Evolutionary conservation across 2,113 vertebrate species (phyloP).

Genomic region (Gorsachius goisagi): DNA sequence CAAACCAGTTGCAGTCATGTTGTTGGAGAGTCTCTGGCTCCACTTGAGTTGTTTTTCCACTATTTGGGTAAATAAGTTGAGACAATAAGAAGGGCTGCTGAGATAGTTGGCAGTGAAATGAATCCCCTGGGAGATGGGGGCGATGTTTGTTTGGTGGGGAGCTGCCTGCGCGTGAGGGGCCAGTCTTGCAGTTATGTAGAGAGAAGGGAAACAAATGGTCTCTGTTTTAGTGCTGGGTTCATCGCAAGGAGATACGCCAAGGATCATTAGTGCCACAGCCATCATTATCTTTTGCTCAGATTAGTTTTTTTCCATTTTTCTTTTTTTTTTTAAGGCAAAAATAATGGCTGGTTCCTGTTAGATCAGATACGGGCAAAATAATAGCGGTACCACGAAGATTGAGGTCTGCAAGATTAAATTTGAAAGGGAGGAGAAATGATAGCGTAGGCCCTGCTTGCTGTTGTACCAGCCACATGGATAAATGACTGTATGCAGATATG

Average conservation of each 20-base stretch:
- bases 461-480: background rate
- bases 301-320: background rate
- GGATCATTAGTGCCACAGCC: constrained; percentile 54
- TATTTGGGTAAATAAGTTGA: constrained; percentile 54
- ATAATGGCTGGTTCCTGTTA: background rate
- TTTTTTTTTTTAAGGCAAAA: background rate
- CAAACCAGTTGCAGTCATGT: background rate
- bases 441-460: constrained; percentile 19
- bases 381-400: background rate
- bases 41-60: constrained; percentile 43
- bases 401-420: constrained; percentile 56
- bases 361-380: constrained; percentile 39
- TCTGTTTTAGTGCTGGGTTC: constrained; percentile 26
- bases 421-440: constrained; percentile 47
- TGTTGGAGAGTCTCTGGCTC: background rate
- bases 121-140: background rate
- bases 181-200: background rate
- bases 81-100: constrained; percentile 34
- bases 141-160: constrained; percentile 19
- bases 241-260: background rate
- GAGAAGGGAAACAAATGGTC: constrained; percentile 27
- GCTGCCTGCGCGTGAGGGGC: constrained; percentile 2
- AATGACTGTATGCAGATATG: constrained; percentile 50
- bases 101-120: constrained; percentile 28
- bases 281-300: background rate